Conservation (phyloP, 2,888 invertebrate species). For the Drosophila siamana region DNA sequence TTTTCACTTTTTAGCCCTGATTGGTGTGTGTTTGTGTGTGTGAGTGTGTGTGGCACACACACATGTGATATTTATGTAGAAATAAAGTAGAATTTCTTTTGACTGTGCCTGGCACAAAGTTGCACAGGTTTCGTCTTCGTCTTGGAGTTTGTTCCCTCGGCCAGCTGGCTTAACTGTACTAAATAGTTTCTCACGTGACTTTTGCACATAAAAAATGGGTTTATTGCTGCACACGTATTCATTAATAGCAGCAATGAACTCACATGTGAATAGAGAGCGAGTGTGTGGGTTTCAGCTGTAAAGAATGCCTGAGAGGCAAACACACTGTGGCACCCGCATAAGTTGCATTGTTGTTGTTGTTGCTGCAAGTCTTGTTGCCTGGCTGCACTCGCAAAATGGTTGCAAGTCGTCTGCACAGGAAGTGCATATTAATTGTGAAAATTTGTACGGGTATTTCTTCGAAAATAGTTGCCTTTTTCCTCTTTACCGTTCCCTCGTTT, state of each 20-base stretch:
- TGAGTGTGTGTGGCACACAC: slow-evolving; percentile 13
- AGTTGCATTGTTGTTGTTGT: slow-evolving; percentile 42
- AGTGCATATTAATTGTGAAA: slow-evolving; percentile 81
- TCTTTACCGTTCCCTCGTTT: not conserved
- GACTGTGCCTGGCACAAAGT: slow-evolving; percentile 76
- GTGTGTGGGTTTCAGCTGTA: slow-evolving; percentile 26
- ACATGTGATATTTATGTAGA: slow-evolving; percentile 58
- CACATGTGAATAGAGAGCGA: slow-evolving; percentile 66
- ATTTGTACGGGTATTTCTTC: slow-evolving; percentile 78
- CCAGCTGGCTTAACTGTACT: slow-evolving; percentile 67
- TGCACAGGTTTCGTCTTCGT: slow-evolving; percentile 47
- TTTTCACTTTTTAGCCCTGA: slow-evolving; percentile 69
- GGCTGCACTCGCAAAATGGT: slow-evolving; percentile 66
- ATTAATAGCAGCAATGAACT: slow-evolving; percentile 81
- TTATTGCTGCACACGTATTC: slow-evolving; percentile 81
- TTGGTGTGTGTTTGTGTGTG: slow-evolving; percentile 30
- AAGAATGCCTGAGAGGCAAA: slow-evolving; percentile 30
- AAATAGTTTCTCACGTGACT: slow-evolving; percentile 81
- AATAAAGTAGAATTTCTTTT: slow-evolving; percentile 73
- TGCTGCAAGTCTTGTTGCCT: slow-evolving; percentile 51
- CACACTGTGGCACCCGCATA: slow-evolving; percentile 11
- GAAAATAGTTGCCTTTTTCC: slow-evolving; percentile 60
- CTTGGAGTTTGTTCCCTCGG: slow-evolving; percentile 3
- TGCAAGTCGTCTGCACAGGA: slow-evolving; percentile 80
- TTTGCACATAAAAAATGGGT: slow-evolving; percentile 77